phyloP scores from a whole-genome alignment of 2,113 vertebrate species.

The Hemiprocne comata region DNA sequence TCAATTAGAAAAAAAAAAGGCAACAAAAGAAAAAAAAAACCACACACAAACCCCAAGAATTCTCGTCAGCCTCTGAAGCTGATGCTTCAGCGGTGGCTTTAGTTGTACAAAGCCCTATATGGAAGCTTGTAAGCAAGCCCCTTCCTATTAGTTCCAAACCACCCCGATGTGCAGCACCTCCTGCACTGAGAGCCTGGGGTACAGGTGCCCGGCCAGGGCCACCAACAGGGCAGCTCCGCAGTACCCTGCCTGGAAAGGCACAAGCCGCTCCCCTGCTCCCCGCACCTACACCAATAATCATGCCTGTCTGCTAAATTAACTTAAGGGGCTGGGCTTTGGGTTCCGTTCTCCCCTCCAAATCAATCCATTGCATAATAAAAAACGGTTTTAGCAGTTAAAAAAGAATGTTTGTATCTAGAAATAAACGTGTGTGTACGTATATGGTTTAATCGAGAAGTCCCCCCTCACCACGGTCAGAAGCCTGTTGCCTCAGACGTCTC shows the following conservation, averaged over 20 bases:
- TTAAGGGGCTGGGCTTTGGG: not conserved
- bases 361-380: not conserved
- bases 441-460: not conserved
- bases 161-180: rapidly evolving
- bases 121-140: not conserved
- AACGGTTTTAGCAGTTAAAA: not conserved
- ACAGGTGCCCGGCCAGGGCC: too few relatives aligned
- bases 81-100: not conserved
- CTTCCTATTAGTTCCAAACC: not conserved
- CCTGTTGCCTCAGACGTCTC: not conserved
- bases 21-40: not conserved
- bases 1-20: not conserved
- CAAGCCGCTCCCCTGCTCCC: rapidly evolving
- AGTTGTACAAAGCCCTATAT: not conserved
- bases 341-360: rapidly evolving
- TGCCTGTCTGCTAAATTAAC: not conserved
- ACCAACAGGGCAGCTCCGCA: not conserved
- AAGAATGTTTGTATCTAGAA: rapidly evolving
- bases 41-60: not conserved
- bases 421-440: too few relatives aligned
- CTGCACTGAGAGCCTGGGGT: not conserved
- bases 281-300: not conserved
- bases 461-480: not conserved
- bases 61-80: not conserved
- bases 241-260: not conserved